Percentiles rank a stretch among this genome's conserved stretches.
phyloP scores from a whole-genome alignment of 2,888 invertebrate genomes.

The Oscheius sp. region DNA sequence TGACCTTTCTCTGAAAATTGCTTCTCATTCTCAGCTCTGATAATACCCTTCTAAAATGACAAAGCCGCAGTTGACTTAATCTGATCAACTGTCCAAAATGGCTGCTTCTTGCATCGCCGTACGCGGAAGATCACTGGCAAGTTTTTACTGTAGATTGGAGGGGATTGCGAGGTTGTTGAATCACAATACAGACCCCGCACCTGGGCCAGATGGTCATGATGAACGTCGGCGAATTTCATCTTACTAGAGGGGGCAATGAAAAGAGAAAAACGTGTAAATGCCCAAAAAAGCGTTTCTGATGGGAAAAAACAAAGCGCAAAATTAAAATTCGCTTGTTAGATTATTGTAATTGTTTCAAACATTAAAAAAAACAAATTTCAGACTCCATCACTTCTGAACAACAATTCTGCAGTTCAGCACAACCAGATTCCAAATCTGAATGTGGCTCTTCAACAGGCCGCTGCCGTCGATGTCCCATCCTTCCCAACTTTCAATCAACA shows the following conservation, averaged over 20 bases:
- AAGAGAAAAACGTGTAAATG: too few species aligned
- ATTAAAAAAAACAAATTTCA: not conserved
- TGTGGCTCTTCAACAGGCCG: slow-evolving; percentile 40
- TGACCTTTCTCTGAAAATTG: not conserved
- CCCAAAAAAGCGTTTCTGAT: too few species aligned
- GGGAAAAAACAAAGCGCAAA: too few species aligned
- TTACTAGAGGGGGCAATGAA: too few species aligned
- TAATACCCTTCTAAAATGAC: not conserved
- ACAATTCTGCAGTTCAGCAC: not conserved
- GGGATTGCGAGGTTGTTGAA: too few species aligned
- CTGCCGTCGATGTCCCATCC: not conserved
- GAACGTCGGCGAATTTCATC: too few species aligned
- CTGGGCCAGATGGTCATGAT: not conserved
- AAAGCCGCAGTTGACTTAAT: too few species aligned
- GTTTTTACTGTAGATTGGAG: not conserved
- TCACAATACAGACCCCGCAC: too few species aligned
- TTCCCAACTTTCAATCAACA: slow-evolving; percentile 28
- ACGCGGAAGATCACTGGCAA: not conserved
- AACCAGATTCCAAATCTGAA: slow-evolving; percentile 41
- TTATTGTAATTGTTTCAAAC: too few species aligned
- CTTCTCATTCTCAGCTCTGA: not conserved
- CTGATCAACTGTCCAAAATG: not conserved
- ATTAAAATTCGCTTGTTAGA: too few species aligned
- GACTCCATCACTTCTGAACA: slow-evolving; percentile 10
- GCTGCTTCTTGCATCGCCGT: not conserved